phyloP scores from a whole-genome alignment of 2,888 invertebrate genomes.

The Eurois occulta region DNA sequence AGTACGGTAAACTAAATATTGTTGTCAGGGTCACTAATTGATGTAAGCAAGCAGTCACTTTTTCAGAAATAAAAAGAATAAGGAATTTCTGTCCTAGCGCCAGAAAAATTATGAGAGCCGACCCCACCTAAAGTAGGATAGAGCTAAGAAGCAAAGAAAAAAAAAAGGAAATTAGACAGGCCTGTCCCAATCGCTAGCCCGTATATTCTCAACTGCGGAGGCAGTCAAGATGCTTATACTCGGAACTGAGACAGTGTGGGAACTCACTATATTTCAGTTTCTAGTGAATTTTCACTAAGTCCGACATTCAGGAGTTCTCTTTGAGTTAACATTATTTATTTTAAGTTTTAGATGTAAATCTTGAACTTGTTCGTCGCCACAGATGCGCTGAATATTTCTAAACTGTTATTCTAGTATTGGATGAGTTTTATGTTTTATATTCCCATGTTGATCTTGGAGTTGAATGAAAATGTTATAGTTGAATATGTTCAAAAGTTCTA shows the following conservation, averaged over 20 bases:
- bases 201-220: constrained; percentile 45
- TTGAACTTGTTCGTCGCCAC: constrained; percentile 49
- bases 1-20: not conserved
- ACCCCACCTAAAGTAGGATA: no score
- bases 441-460: constrained; percentile 35
- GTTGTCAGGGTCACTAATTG: not conserved
- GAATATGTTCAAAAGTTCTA: not conserved
- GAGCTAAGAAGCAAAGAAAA: no score
- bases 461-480: constrained; percentile 24
- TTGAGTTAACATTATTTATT: constrained; percentile 71
- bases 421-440: constrained; percentile 33
- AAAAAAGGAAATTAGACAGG: not conserved
- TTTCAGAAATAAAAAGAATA: not conserved
- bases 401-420: constrained; percentile 50
- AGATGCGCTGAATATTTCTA: constrained; percentile 48
- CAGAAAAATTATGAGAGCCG: not conserved
- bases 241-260: constrained; percentile 70
- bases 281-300: constrained; percentile 69
- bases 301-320: constrained; percentile 71
- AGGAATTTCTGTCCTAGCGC: not conserved
- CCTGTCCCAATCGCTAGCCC: constrained; percentile 9
- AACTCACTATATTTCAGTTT: constrained; percentile 70
- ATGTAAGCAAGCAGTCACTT: not conserved
- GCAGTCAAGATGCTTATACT: constrained; percentile 76
- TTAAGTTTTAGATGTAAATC: constrained; percentile 65